These are phyloP conservation scores for Thera obeliscata DNA, from an alignment of 2,888 invertebrate species.

Conservation along the genomic window DNA sequence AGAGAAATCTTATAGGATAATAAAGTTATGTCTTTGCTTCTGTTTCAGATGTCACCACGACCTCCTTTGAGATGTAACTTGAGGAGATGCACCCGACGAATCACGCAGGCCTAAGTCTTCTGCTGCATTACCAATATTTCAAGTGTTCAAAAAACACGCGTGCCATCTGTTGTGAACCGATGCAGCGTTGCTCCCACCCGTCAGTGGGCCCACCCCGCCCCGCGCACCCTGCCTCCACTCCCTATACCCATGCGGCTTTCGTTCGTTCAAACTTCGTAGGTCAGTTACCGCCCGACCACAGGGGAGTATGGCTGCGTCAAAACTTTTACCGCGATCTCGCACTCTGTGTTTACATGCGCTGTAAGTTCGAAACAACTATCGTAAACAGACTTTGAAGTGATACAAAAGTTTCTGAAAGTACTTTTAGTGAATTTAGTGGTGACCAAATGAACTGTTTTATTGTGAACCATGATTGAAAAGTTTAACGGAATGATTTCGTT, in stretches of 20 bases:
- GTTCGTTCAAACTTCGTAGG: conserved; percentile 85
- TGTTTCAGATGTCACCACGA: conserved; percentile 64
- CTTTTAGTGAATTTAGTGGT: conserved; percentile 64
- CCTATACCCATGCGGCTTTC: conserved; percentile 81
- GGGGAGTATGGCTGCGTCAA: conserved; percentile 84
- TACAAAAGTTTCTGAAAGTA: conserved; percentile 61
- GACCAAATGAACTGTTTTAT: conserved; percentile 76
- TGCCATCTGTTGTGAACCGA: conserved; percentile 83
- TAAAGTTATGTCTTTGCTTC: conserved; percentile 46
- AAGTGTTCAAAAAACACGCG: conserved; percentile 81
- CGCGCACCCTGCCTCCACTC: conserved; percentile 60
- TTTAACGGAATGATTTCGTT: conserved; percentile 80
- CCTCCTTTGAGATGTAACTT: conserved; percentile 80
- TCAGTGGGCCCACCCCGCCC: conserved; percentile 63
- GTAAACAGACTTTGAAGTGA: conserved; percentile 65
- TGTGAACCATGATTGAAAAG: conserved; percentile 75
- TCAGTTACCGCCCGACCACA: conserved; percentile 85
- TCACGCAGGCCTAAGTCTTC: conserved; percentile 80
- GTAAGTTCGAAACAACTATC: conserved; percentile 70
- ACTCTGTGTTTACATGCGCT: conserved; percentile 80
- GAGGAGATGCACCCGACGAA: conserved; percentile 73
- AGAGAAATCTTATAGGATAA: not conserved
- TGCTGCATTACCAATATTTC: conserved; percentile 78
- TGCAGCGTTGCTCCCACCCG: conserved; percentile 79
- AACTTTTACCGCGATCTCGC: conserved; percentile 79